phyloP scores from a whole-genome alignment of 2,888 invertebrate species.

The Apamea anceps region DNA sequence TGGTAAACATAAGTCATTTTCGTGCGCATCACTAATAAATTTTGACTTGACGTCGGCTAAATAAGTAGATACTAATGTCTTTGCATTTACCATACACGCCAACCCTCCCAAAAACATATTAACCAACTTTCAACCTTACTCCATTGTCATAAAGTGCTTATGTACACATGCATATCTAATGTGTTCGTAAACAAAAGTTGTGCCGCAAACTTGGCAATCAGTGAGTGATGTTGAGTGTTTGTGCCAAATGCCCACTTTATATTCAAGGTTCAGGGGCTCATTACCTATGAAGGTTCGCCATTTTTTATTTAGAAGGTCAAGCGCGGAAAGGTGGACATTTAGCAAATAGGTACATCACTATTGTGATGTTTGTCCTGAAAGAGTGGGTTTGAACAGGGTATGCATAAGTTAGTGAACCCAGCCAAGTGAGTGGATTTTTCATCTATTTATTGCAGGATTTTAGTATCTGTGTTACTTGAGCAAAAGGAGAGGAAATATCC shows the following conservation, averaged over 20 bases:
- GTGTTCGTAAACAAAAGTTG: conserved; percentile 58
- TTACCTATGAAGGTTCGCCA: conserved; percentile 58
- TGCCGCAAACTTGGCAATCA: conserved; percentile 63
- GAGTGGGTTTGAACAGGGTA: conserved; percentile 2
- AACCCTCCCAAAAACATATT: background rate
- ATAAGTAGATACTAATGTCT: conserved; percentile 46
- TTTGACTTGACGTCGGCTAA: conserved; percentile 29
- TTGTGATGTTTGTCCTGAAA: conserved; percentile 21
- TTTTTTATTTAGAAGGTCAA: conserved; percentile 59
- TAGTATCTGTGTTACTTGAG: too few relatives aligned
- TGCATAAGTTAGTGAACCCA: conserved; percentile 18
- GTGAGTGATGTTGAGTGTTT: conserved; percentile 62
- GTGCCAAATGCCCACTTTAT: conserved; percentile 66
- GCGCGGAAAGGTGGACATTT: conserved; percentile 52
- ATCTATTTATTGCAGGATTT: background rate
- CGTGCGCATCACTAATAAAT: conserved; percentile 26
- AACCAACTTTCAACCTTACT: conserved; percentile 31
- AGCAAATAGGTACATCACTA: conserved; percentile 28
- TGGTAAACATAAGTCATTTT: conserved; percentile 4
- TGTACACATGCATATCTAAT: conserved; percentile 33
- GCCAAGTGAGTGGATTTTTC: too few relatives aligned
- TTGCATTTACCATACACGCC: conserved; percentile 25
- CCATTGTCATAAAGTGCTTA: conserved; percentile 13
- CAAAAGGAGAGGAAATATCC: background rate
- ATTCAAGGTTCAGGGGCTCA: conserved; percentile 63